These are phyloP conservation scores for Phylloscopus trochiloides DNA, from an alignment of 2,113 vertebrate genomes.

Conservation along the genomic window DNA sequence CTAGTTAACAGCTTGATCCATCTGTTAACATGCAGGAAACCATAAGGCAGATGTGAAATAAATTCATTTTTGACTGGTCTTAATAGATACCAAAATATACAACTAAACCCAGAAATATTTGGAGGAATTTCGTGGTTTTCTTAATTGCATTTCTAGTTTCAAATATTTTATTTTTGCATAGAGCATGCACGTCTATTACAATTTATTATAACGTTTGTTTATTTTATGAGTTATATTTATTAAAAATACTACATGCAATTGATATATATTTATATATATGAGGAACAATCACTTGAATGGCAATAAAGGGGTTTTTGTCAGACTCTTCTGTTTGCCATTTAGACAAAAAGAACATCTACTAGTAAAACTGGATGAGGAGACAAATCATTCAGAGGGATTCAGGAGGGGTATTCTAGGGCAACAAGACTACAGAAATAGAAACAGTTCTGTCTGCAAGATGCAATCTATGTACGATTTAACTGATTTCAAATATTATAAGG, in stretches of 20 bases:
- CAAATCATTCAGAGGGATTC: neutral
- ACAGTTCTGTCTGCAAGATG: neutral
- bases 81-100: neutral
- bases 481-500: neutral
- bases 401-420: neutral
- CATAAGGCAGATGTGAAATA: neutral
- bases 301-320: neutral
- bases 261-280: neutral
- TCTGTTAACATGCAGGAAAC: neutral
- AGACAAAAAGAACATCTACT: neutral
- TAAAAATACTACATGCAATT: neutral
- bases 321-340: neutral
- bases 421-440: neutral
- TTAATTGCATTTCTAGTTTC: neutral
- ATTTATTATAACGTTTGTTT: neutral
- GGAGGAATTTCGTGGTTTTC: neutral
- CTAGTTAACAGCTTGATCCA: neutral
- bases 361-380: neutral
- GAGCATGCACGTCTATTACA: neutral
- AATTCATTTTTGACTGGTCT: neutral
- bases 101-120: neutral
- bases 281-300: neutral
- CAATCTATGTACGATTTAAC: neutral
- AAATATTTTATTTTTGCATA: neutral
- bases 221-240: neutral